Base-by-base conservation (phyloP, 2,888 invertebrate genomes). In the Piscicola geometra region DNA sequence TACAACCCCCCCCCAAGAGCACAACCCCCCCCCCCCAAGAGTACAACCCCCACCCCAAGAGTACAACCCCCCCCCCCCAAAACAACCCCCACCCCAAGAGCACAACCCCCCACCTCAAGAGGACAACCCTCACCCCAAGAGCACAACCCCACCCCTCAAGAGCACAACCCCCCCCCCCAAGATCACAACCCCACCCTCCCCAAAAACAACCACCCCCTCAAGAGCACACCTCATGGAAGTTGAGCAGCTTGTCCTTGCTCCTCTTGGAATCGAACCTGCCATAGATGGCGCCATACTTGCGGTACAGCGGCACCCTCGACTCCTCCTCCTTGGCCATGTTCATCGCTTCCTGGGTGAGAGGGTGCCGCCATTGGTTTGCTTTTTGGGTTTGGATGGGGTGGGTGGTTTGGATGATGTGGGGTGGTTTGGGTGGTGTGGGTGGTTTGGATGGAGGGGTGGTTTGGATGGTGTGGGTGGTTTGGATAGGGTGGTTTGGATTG, bases 201-300 rank as follows among this genome's bases (percentile, higher is more conserved):
- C 30, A 5, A 67, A 5, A 2, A 30, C 35, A 5, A 30, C 30
- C 32, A 33, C 33, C 18, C 12, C 67, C 15, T 5, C 18, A 5
- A 67, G 18, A 32, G 35, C 67, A 32, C 52, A 91, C 93, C 89
- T 99, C 98, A 85, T 99, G 98, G 75, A 97, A 87, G 9, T 97
- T 96, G 79, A 99, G 88, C 0, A 96, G 96, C 85, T 97, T 97
- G 86, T 96, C 94, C 0, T 96, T 93, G 82, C 94, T 93, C 82
- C 98, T 88, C 86, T 97, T 97, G 83, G 97, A 96, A 85, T 98
- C 98, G 86, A 97, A 97, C 79, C 98, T 89, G 2, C 98, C 97
- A 84, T 98, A 99, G 81, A 99, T 98, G 47, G 96, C 96, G 0
- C 97, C 94, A 86, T 93, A 98, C 86, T 94, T 84, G 67, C 84